Evolutionary conservation across 2,888 invertebrate species (phyloP).

Genomic region (Zele albiditarsus): DNA sequence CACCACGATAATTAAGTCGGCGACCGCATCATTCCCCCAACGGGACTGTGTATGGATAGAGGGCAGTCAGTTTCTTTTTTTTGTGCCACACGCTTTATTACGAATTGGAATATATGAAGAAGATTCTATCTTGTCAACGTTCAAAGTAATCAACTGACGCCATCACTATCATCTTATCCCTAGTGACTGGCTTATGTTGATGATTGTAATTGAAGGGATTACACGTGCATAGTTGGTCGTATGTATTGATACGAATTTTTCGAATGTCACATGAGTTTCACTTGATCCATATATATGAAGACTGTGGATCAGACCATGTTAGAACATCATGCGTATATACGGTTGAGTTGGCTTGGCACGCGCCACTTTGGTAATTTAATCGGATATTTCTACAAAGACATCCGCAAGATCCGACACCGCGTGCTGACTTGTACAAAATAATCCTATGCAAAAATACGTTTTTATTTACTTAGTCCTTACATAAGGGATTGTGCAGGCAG

Average conservation of each 20-base stretch:
- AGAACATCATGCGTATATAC: constrained; percentile 3
- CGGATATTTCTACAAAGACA: constrained; percentile 67
- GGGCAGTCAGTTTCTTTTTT: not conserved
- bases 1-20: constrained; percentile 22
- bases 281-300: not conserved
- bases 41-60: not conserved
- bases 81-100: not conserved
- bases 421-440: constrained; percentile 25
- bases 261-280: not conserved
- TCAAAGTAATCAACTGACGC: constrained; percentile 35
- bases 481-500: constrained; percentile 6
- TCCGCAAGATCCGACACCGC: constrained; percentile 44
- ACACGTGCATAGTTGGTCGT: not conserved
- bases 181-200: constrained; percentile 27
- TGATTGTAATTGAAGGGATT: constrained; percentile 37
- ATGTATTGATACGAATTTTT: constrained; percentile 15
- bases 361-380: constrained; percentile 70
- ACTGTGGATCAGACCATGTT: not conserved
- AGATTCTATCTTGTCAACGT: constrained; percentile 38
- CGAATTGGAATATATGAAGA: not conserved
- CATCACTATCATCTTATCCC: constrained; percentile 18
- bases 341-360: constrained; percentile 66
- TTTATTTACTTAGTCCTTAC: constrained; percentile 21
- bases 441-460: constrained; percentile 30
- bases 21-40: constrained; percentile 13